Evolutionary conservation across 2,888 invertebrate species (phyloP).

Genomic region (Periphyllus acericola): DNA sequence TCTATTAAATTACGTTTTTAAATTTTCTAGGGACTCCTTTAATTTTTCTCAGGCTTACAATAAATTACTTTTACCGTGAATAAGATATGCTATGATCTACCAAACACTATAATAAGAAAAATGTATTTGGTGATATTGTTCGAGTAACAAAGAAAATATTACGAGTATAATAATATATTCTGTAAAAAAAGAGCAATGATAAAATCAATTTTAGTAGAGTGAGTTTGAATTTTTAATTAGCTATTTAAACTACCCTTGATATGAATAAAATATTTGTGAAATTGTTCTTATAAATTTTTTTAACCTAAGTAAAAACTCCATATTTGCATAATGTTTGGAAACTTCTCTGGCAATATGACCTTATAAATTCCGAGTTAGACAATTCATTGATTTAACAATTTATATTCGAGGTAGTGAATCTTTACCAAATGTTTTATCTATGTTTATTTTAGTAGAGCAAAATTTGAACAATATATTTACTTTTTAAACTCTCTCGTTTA

Average conservation of each 20-base stretch:
- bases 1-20: not conserved
- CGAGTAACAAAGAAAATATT: not conserved
- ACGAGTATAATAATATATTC: not conserved
- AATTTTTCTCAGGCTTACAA: not conserved
- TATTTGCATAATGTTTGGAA: too few species aligned
- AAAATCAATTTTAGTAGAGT: not conserved
- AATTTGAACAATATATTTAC: too few species aligned
- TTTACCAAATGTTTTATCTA: too few species aligned
- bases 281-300: too few species aligned
- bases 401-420: too few species aligned
- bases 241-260: not conserved
- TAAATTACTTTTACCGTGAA: not conserved
- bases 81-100: not conserved
- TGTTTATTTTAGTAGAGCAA: too few species aligned
- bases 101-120: not conserved
- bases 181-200: not conserved
- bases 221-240: not conserved
- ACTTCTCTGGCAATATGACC: too few species aligned
- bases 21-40: not conserved
- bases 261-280: not conserved
- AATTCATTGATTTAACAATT: too few species aligned
- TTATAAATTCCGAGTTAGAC: too few species aligned
- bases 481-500: too few species aligned
- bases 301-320: too few species aligned
- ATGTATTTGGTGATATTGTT: not conserved